phyloP scores from a whole-genome alignment of 2,797 vertebrate genomes.

The Coccyzus lansbergi region DNA sequence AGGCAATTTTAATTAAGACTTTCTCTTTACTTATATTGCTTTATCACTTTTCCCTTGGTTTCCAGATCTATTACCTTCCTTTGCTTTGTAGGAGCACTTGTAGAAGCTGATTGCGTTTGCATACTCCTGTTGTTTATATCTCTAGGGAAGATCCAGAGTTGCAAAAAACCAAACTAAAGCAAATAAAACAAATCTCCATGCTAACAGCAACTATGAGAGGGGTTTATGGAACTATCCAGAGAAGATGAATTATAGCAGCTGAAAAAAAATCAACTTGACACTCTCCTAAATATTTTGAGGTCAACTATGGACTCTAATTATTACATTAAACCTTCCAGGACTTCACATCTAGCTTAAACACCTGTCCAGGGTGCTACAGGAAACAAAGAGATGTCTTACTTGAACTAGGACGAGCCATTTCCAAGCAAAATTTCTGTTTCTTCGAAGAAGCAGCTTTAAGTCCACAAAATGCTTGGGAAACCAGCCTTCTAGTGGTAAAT shows the following conservation, averaged over 20 bases:
- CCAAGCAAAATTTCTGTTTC: conserved; percentile 46
- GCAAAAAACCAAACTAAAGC: too few relatives aligned
- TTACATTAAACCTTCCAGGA: rapidly evolving
- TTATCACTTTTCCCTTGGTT: too few relatives aligned
- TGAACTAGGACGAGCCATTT: conserved; percentile 82
- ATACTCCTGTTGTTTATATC: too few relatives aligned
- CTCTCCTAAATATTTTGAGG: not conserved
- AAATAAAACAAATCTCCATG: too few relatives aligned
- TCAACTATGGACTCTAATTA: not conserved
- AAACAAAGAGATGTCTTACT: conserved; percentile 73
- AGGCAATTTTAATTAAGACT: too few relatives aligned
- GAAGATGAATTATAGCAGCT: not conserved
- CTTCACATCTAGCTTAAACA: not conserved
- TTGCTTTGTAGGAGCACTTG: too few relatives aligned
- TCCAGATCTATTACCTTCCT: too few relatives aligned
- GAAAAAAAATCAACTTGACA: not conserved
- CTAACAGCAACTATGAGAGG: rapidly evolving
- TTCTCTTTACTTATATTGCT: too few relatives aligned
- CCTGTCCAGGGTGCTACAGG: not conserved
- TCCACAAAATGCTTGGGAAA: conserved; percentile 72
- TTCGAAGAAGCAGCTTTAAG: conserved; percentile 51
- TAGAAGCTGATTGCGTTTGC: too few relatives aligned
- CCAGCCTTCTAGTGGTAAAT: conserved; percentile 62
- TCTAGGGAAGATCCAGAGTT: too few relatives aligned
- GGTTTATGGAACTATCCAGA: not conserved